Conservation (phyloP, 2,797 vertebrate species). For the Tragelaphus oryx region DNA sequence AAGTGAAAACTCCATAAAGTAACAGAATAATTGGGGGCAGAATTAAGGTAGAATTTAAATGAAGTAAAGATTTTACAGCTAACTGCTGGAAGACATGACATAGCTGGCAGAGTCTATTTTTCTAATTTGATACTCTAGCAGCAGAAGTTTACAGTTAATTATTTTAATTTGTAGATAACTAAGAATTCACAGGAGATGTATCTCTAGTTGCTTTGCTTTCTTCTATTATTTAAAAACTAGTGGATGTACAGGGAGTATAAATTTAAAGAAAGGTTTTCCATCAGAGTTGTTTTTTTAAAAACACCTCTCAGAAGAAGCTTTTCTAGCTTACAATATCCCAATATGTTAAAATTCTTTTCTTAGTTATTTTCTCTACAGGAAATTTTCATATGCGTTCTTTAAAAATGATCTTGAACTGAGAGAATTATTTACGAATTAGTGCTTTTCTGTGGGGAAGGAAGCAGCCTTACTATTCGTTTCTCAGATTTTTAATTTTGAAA, state of each 20-base stretch:
- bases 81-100: slow-evolving; percentile 19
- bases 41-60: slow-evolving; percentile 71
- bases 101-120: slow-evolving; percentile 26
- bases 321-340: background rate
- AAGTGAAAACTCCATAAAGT: slow-evolving; percentile 64
- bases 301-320: background rate
- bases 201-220: background rate
- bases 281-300: background rate
- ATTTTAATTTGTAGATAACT: slow-evolving; percentile 45
- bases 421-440: background rate
- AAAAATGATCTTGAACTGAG: slow-evolving; percentile 6
- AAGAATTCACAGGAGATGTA: slow-evolving; percentile 18
- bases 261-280: slow-evolving; percentile 32
- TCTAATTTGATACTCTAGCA: slow-evolving; percentile 36
- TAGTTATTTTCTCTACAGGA: background rate
- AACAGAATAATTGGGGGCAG: slow-evolving; percentile 55
- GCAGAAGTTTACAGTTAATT: slow-evolving; percentile 45
- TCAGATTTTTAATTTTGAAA: background rate
- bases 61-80: slow-evolving; percentile 70
- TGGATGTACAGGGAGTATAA: background rate
- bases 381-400: background rate
- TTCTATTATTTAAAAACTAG: slow-evolving; percentile 26
- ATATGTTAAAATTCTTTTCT: background rate
- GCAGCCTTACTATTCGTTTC: background rate
- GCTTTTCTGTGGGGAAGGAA: background rate